Evolutionary conservation across 2,888 invertebrate species (phyloP).

Genomic region (Caenorhabditis sulstoni): DNA sequence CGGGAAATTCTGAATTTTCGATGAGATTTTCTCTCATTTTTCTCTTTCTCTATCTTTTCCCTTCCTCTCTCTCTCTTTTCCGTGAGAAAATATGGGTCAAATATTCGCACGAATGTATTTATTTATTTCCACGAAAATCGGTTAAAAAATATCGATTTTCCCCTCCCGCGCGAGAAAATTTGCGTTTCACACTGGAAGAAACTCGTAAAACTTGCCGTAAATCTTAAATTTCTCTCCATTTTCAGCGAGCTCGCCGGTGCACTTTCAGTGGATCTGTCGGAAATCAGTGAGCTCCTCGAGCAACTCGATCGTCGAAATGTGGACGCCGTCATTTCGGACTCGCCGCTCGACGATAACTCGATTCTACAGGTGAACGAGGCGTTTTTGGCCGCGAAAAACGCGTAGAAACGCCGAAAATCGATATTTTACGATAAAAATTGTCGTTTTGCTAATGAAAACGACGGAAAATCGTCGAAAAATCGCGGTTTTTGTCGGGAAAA

Average conservation of each 20-base stretch:
- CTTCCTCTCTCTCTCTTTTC: neutral
- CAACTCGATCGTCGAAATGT: slow-evolving; percentile 64
- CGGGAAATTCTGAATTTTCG: too few relatives aligned
- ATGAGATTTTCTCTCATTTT: neutral
- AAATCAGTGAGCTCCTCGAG: slow-evolving; percentile 64
- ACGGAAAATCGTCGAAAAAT: neutral
- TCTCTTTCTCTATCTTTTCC: neutral
- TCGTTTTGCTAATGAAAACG: neutral
- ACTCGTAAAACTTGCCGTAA: too few relatives aligned
- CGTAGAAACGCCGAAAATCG: neutral
- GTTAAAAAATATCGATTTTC: too few relatives aligned
- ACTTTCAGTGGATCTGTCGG: slow-evolving; percentile 62
- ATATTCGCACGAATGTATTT: neutral
- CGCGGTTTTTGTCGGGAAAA: too few relatives aligned
- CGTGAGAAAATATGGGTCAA: neutral
- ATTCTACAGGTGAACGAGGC: slow-evolving; percentile 64
- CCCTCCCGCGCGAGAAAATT: too few relatives aligned
- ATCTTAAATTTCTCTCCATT: neutral
- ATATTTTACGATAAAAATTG: neutral
- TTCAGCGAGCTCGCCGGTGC: slow-evolving; percentile 68
- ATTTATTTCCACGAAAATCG: too few relatives aligned
- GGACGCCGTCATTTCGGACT: slow-evolving; percentile 58
- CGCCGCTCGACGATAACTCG: slow-evolving; percentile 57
- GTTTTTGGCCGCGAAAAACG: too few relatives aligned
- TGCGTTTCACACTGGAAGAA: neutral